phyloP scores from a whole-genome alignment of 2,113 vertebrate species.

The Leptobrachium ailaonicum region DNA sequence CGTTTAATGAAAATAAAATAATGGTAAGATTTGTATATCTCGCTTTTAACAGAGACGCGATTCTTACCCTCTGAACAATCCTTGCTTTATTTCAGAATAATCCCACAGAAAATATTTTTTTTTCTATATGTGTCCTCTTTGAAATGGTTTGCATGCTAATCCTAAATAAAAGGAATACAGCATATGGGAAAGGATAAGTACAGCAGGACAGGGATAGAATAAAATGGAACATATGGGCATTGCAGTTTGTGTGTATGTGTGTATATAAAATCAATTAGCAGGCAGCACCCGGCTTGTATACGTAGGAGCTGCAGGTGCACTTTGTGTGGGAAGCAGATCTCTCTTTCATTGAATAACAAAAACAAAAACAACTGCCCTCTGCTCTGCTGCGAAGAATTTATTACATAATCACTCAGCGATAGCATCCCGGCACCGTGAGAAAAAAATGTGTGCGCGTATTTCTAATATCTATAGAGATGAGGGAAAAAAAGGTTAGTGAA shows the following conservation, averaged over 20 bases:
- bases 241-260: not conserved
- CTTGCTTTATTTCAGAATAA: too few relatives aligned
- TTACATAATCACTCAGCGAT: not conserved
- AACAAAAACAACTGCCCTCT: slow-evolving; percentile 5
- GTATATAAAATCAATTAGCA: slow-evolving; percentile 4
- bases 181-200: not conserved
- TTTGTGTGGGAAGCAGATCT: not conserved
- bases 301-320: not conserved
- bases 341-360: slow-evolving; percentile 3
- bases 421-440: not conserved
- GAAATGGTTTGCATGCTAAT: not conserved
- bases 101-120: too few relatives aligned
- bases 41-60: too few relatives aligned
- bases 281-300: slow-evolving; percentile 1
- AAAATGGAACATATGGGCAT: slow-evolving; percentile 20
- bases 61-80: too few relatives aligned
- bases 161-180: not conserved
- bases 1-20: too few relatives aligned
- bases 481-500: not conserved
- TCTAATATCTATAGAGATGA: not conserved
- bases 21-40: too few relatives aligned
- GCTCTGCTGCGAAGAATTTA: not conserved
- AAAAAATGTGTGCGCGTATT: not conserved
- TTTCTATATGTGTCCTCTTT: not conserved
- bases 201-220: not conserved